Evolutionary conservation across 1,140 invertebrate species (phyloP).

Genomic region (Drosophila neocordata): DNA sequence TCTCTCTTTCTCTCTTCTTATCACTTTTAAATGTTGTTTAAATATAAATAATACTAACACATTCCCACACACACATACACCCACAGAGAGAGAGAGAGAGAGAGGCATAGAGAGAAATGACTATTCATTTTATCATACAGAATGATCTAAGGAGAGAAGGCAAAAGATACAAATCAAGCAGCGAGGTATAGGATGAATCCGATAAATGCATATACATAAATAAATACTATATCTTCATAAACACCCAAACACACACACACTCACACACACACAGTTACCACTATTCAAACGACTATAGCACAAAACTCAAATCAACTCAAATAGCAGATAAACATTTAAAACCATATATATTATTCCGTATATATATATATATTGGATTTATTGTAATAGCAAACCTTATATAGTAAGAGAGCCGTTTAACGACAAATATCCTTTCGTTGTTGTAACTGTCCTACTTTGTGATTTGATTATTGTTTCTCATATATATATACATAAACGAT

Average conservation of each 20-base stretch:
- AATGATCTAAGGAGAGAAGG: not conserved
- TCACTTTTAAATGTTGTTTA: constrained; percentile 49
- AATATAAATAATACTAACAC: constrained; percentile 9
- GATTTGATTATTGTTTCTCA: not conserved
- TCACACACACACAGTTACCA: not conserved
- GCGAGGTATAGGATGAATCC: constrained; percentile 27
- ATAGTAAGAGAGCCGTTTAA: constrained; percentile 11
- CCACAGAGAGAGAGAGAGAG: not conserved
- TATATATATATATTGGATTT: constrained; percentile 4
- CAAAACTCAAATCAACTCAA: constrained; percentile 18
- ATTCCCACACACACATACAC: not conserved
- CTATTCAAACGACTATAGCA: constrained; percentile 5
- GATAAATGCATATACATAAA: constrained; percentile 11
- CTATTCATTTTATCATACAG: constrained; percentile 4
- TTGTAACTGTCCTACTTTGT: not conserved
- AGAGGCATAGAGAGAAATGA: not conserved
- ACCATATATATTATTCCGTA: not conserved
- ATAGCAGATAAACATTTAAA: constrained; percentile 26
- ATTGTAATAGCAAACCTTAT: constrained; percentile 9
- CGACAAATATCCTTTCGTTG: not conserved
- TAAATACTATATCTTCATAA: too few species aligned
- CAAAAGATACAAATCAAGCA: not conserved
- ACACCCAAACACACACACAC: not conserved
- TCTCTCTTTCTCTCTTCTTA: constrained; percentile 6
- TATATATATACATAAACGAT: constrained; percentile 1